Evolutionary conservation across 2,797 vertebrate species (phyloP).

Genomic region (Podargus strigoides): DNA sequence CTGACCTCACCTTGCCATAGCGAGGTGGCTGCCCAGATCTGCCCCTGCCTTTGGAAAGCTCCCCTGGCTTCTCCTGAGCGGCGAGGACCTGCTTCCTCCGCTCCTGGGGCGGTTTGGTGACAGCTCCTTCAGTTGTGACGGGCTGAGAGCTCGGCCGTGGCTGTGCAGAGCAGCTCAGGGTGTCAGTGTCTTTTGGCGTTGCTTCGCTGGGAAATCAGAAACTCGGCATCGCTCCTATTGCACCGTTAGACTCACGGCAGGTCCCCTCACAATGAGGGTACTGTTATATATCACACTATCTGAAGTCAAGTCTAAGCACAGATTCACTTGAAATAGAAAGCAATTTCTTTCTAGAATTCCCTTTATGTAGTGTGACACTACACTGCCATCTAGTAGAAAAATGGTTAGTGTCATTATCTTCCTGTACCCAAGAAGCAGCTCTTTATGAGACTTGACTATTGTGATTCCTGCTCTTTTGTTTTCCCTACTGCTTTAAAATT

Average conservation of each 20-base stretch:
- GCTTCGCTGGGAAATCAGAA: not conserved
- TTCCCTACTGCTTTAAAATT: not conserved
- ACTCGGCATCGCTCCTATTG: not conserved
- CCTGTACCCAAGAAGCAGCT: not conserved
- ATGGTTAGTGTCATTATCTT: slow-evolving; percentile 31
- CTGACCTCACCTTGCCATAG: accelerated
- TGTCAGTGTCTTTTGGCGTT: not conserved
- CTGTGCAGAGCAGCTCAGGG: not conserved
- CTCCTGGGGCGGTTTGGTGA: not conserved
- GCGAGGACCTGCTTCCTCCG: not conserved
- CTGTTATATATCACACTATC: not conserved
- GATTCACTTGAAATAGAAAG: slow-evolving; percentile 43
- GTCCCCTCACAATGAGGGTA: not conserved
- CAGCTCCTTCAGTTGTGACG: not conserved
- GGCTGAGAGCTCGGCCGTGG: not conserved
- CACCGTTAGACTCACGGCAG: not conserved
- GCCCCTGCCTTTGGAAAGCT: not conserved
- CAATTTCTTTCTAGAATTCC: slow-evolving; percentile 45
- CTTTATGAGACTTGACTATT: slow-evolving; percentile 21
- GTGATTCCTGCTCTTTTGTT: slow-evolving; percentile 21
- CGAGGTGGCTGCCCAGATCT: not conserved
- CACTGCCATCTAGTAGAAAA: slow-evolving; percentile 75
- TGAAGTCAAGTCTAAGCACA: slow-evolving; percentile 36
- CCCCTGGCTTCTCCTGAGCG: not conserved
- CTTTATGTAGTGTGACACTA: slow-evolving; percentile 51